These are phyloP conservation scores for Noctua janthe DNA, from an alignment of 2,888 invertebrate species.

Conservation along the genomic window DNA sequence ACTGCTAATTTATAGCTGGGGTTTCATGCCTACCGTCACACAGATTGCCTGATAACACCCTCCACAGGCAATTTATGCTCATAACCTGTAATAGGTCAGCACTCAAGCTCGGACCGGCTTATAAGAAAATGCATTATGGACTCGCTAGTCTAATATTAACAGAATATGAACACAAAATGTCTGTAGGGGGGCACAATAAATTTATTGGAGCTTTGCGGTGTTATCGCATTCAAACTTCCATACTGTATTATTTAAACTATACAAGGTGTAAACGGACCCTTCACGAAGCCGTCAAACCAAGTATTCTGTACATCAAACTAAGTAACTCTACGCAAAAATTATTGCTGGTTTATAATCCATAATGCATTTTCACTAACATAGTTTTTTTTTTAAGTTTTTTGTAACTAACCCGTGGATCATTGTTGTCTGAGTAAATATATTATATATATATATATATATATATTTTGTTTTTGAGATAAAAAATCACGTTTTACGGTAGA, in stretches of 20 bases:
- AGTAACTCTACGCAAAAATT: no score
- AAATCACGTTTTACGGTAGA: no score
- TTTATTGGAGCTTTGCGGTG: background rate
- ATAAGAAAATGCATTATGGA: constrained; percentile 62
- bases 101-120: constrained; percentile 34
- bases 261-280: no score
- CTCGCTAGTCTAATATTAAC: constrained; percentile 22
- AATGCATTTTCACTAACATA: no score
- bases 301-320: no score
- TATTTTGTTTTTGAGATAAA: no score
- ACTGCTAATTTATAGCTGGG: constrained; percentile 53
- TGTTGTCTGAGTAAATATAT: no score
- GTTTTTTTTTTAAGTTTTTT: no score
- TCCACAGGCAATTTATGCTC: constrained; percentile 71
- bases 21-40: constrained; percentile 70
- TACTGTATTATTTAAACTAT: background rate
- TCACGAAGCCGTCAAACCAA: no score
- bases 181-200: background rate
- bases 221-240: background rate
- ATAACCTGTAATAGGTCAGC: constrained; percentile 70
- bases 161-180: constrained; percentile 30
- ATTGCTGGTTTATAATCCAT: no score
- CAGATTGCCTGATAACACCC: constrained; percentile 73
- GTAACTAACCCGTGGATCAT: no score
- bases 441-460: no score